phyloP scores from a whole-genome alignment of 2,888 invertebrate genomes.

The Incurvaria masculella region DNA sequence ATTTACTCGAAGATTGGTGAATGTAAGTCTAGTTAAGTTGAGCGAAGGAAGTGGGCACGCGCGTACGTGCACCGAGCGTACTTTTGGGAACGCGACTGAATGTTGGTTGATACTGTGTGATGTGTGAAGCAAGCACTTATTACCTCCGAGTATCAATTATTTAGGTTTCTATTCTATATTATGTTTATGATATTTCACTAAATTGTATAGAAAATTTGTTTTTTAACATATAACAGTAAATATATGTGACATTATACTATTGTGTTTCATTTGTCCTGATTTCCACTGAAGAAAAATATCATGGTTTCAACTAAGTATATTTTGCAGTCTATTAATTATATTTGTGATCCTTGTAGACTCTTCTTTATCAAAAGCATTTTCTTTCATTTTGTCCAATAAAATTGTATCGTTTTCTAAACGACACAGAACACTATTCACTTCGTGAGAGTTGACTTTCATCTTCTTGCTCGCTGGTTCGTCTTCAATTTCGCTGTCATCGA shows the following conservation, averaged over 20 bases:
- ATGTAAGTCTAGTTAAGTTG: constrained; percentile 13
- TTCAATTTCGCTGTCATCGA: not conserved
- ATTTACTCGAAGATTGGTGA: constrained; percentile 24
- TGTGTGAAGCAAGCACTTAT: constrained; percentile 47
- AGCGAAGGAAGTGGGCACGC: not conserved
- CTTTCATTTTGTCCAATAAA: constrained; percentile 25
- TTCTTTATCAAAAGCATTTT: constrained; percentile 24
- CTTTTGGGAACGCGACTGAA: constrained; percentile 39
- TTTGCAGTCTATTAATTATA: constrained; percentile 28
- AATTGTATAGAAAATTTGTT: constrained; percentile 47
- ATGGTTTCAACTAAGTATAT: constrained; percentile 26
- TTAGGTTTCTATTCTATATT: constrained; percentile 36
- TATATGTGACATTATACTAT: constrained; percentile 43
- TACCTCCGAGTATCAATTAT: constrained; percentile 57
- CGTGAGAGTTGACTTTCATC: constrained; percentile 26
- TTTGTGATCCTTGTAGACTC: constrained; percentile 26
- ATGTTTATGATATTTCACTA: constrained; percentile 52
- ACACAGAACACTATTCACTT: constrained; percentile 25
- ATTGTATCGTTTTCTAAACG: constrained; percentile 29
- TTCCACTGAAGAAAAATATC: constrained; percentile 12
- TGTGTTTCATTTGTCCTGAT: constrained; percentile 26
- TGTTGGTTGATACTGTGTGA: constrained; percentile 47
- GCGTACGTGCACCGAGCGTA: not conserved
- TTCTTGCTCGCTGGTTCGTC: constrained; percentile 34
- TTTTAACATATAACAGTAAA: constrained; percentile 56